Base-by-base conservation (phyloP, 2,888 invertebrate genomes). In the Prionchulus punctatus region DNA sequence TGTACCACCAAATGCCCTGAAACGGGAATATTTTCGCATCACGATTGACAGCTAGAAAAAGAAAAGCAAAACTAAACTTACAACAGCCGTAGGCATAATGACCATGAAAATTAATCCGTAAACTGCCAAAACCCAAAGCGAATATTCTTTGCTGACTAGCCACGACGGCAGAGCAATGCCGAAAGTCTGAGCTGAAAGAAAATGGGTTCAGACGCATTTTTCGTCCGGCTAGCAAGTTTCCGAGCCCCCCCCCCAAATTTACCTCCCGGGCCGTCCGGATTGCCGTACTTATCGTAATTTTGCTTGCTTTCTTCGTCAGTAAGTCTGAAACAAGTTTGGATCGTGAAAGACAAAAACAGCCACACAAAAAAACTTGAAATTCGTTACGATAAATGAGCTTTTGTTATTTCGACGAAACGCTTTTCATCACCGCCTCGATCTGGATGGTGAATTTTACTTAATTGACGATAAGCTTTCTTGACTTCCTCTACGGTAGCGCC, bases 131-230 rank as follows among this genome's bases (percentile, higher is more conserved):
- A 92, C 75, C 68, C 71, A 56, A 28, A 64, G 57, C 21, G 94
- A 94, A 72, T 99, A 98, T 74, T 98, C 91, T 72, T 96, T 92
- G 70, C 96, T 94, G 12, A 99, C 92, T 72, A 99, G 92, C 98
- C 98, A 99, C 55, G 96, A 94, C 3, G 98, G 98, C 55, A 99
- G 73, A 4, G 98, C 98, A 71, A 99, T 99, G 58, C 98, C 98
- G 79, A 99, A 98, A 66, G 89, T 90, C 82, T 92, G 96, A 27
- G 92, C 96, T 77, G 65, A 54, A 71, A 57, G 30, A 12, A 26
- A 49, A 36, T 36, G 12, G 36, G 18, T 7, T 36, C 36, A 36
- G 36, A 12, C 18, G 12, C 12, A 7, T 36, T 36, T 36, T 36
- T 18, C 7, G 36, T 36, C 7, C 18, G 36, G 18, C 18, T 18